Percentiles rank a stretch among this genome's conserved stretches.
Evolutionary conservation across 2,113 vertebrate genomes (phyloP).

Genomic region (Struthidea cinerea): DNA sequence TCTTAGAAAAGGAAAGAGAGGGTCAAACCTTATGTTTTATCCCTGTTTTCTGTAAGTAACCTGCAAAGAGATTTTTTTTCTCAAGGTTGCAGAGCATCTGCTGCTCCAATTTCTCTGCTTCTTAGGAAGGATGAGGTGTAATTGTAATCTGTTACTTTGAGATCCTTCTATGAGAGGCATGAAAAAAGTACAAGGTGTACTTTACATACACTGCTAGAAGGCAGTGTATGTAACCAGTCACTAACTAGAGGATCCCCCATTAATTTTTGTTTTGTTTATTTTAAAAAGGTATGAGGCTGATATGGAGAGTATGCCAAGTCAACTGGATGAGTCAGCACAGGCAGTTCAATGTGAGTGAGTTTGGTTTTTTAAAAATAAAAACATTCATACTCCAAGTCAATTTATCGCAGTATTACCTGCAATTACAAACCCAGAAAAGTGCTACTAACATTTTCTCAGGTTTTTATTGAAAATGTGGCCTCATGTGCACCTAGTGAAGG

Average conservation of each 20-base stretch:
- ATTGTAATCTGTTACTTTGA: not conserved
- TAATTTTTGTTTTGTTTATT: conserved; percentile 46
- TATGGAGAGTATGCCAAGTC: not conserved
- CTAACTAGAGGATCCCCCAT: not conserved
- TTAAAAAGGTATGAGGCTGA: not conserved
- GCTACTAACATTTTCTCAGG: not conserved
- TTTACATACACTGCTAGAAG: not conserved
- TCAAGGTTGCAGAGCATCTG: not conserved
- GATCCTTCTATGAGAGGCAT: not conserved
- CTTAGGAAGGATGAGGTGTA: not conserved
- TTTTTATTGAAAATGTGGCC: not conserved
- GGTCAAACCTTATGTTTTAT: not conserved
- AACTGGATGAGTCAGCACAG: conserved; percentile 2
- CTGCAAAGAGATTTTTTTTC: not conserved
- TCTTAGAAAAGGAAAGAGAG: not conserved
- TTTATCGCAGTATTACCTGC: not conserved
- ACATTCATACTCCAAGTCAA: not conserved
- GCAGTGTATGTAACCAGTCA: not conserved
- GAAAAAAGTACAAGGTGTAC: not conserved
- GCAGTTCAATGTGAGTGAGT: conserved; percentile 1
- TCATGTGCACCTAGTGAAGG: not conserved
- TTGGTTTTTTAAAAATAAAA: not conserved
- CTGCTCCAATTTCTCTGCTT: not conserved
- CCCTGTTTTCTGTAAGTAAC: conserved; percentile 1
- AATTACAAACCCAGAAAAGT: not conserved